phyloP scores from a whole-genome alignment of 2,113 vertebrate genomes.

The Callaeas wilsoni region DNA sequence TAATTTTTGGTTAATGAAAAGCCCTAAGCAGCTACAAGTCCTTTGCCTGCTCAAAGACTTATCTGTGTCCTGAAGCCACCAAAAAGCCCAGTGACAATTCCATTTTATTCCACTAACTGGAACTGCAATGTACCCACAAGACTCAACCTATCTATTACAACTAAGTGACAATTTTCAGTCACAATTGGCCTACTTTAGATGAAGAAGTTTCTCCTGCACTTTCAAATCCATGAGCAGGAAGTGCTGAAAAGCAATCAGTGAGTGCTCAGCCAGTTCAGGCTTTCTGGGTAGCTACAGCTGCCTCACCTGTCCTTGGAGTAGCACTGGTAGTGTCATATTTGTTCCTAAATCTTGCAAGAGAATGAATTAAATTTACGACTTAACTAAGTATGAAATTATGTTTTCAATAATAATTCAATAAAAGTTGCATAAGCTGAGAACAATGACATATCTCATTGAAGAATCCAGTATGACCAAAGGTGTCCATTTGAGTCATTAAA shows the following conservation, averaged over 20 bases:
- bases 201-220: neutral
- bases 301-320: neutral
- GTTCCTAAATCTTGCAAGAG: conserved; percentile 43
- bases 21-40: neutral
- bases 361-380: conserved; percentile 70
- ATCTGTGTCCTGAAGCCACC: neutral
- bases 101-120: neutral
- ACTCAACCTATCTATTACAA: neutral
- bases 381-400: conserved; percentile 69
- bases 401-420: conserved; percentile 74
- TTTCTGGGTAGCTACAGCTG: neutral
- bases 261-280: neutral
- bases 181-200: neutral
- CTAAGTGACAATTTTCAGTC: neutral
- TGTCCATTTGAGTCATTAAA: conserved; percentile 27
- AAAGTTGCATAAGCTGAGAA: conserved; percentile 38
- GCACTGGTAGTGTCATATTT: conserved; percentile 33
- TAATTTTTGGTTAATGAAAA: neutral
- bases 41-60: neutral
- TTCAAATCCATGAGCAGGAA: neutral
- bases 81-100: neutral
- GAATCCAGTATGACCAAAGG: neutral
- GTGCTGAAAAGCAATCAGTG: neutral
- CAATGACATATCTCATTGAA: conserved; percentile 49
- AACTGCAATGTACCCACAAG: neutral